Base-by-base conservation (phyloP, 2,888 invertebrate species). In the Rotaria magnacalcarata region DNA sequence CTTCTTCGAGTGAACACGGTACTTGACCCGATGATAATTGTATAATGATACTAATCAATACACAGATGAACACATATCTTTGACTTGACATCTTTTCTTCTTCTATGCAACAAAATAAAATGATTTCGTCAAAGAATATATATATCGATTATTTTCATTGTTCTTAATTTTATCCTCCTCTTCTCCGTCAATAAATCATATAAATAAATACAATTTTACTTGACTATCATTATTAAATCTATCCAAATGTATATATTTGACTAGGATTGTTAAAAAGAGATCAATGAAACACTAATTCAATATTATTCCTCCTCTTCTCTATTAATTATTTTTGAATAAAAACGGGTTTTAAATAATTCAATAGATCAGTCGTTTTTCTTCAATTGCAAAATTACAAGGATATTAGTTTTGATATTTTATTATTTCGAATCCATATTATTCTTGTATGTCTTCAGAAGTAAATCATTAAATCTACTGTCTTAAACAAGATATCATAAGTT, bases 1-100 rank as follows among this genome's bases (percentile, higher is more conserved):
- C 86, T 47, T 86, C 85, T 85, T 86, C 86, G n/a, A 86, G 85
- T 7, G 86, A 85, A 86, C 86, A 86, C 14, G 84, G 56, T 16
- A 41, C 4, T 80, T 80, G 80, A 10, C 47, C 80, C 80, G n/a
- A 7, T 24, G 24, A 47, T n/a, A 6, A 47, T 41, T 67, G 67
- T 6, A 67, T 16, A 2, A 67, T 67, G 0, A 67, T 1, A 67
- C 67, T 16, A 34, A 67, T 41, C 10, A 34, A 67, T 27, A 41
- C 19, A 67, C 41, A 41, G 2, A 34, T 11, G 34, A 34, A 16
- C 14, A 67, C 14, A 19, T 6, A 67, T 67, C 19, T 34, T 34
- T 27, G 34, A 34, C 11, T 67, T 19, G 34, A 34, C 67, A 67
- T 67, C 16, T 41, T 67, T 4, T 19, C 19, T 34, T 67, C 27